These are phyloP conservation scores for Synergus itoensis DNA, from an alignment of 2,888 invertebrate species.

Conservation along the genomic window DNA sequence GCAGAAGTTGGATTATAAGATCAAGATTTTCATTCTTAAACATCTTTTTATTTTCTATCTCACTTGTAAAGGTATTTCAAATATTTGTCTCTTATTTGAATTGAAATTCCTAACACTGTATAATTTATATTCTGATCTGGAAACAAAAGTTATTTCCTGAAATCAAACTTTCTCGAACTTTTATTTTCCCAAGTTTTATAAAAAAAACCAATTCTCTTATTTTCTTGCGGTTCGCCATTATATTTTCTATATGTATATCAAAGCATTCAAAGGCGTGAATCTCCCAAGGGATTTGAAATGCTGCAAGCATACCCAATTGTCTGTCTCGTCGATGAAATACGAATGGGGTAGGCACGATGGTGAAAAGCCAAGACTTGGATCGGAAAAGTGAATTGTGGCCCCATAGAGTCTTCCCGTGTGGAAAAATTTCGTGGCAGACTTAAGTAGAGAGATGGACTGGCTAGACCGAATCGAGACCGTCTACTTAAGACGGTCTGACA, in stretches of 20 bases:
- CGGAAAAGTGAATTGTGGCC: slow-evolving; percentile 46
- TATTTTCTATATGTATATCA: background rate
- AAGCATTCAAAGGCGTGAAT: slow-evolving; percentile 37
- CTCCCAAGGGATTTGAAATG: slow-evolving; percentile 54
- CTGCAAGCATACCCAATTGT: slow-evolving; percentile 52
- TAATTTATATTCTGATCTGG: background rate
- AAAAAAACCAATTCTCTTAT: background rate
- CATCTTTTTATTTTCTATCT: background rate
- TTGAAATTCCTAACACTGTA: background rate
- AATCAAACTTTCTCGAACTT: background rate
- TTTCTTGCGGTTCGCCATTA: background rate
- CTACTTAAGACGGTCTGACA: too few species aligned
- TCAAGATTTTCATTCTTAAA: background rate
- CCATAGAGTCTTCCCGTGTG: slow-evolving; percentile 43
- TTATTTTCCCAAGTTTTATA: background rate
- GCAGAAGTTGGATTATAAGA: background rate
- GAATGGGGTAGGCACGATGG: slow-evolving; percentile 35
- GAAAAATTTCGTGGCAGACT: too few species aligned
- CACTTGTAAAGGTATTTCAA: too few species aligned
- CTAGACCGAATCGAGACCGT: too few species aligned
- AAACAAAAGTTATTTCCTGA: background rate
- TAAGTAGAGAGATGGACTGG: too few species aligned
- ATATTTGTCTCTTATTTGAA: too few species aligned
- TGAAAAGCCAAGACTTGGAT: slow-evolving; percentile 25
- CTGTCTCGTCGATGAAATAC: slow-evolving; percentile 47